A percentile compares a stretch with the other conserved stretches of the same genome.
phyloP scores from a whole-genome alignment of 2,888 invertebrate species.

The Cantharis rustica region DNA sequence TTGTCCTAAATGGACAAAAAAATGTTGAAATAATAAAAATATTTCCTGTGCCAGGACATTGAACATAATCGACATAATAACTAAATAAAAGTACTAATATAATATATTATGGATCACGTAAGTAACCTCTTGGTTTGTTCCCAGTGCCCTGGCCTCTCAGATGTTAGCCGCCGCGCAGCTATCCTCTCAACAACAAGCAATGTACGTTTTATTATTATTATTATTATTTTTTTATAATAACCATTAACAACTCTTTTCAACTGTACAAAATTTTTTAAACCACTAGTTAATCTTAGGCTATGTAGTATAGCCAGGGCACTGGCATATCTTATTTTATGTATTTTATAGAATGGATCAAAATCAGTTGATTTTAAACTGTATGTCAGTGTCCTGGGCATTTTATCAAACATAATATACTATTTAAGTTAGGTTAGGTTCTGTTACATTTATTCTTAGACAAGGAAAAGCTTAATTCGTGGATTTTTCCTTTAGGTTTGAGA shows the following conservation, averaged over 20 bases:
- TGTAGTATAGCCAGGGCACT: conserved; percentile 81
- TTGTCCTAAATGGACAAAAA: neutral
- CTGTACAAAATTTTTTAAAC: conserved; percentile 18
- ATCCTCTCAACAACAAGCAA: conserved; percentile 91
- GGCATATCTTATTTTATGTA: conserved; percentile 62
- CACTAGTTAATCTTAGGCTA: conserved; percentile 19
- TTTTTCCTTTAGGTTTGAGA: conserved; percentile 86
- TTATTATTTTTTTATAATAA: conserved; percentile 20
- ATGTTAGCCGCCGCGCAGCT: conserved; percentile 92
- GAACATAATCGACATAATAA: conserved; percentile 21
- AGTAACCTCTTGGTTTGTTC: conserved; percentile 63
- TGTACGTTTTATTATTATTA: conserved; percentile 69
- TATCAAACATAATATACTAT: neutral
- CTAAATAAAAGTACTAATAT: conserved; percentile 5
- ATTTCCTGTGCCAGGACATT: conserved; percentile 37
- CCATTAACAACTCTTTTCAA: conserved; percentile 5
- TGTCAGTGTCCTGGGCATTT: conserved; percentile 58
- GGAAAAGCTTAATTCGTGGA: neutral
- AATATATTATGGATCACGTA: conserved; percentile 30
- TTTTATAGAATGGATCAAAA: conserved; percentile 12
- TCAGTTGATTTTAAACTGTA: conserved; percentile 34
- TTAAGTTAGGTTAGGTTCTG: neutral
- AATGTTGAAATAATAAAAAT: neutral
- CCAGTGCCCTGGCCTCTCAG: conserved; percentile 96
- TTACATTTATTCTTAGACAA: neutral